Evolutionary conservation across 2,113 vertebrate genomes (phyloP).

Genomic region (Microtus richardsoni): DNA sequence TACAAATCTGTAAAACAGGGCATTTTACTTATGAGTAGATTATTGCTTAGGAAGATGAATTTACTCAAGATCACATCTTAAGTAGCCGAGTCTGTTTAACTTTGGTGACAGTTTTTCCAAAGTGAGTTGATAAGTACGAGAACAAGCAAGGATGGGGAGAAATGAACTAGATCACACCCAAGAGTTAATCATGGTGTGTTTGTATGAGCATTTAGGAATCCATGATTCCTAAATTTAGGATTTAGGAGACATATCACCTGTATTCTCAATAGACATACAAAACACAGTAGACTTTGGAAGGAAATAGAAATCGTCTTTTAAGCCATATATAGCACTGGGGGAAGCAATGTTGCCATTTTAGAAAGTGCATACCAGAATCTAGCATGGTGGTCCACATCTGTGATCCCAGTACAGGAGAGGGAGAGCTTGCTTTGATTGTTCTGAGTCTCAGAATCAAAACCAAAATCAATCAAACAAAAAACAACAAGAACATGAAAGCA

Average conservation of each 20-base stretch:
- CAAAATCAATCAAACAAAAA: background rate
- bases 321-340: background rate
- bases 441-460: background rate
- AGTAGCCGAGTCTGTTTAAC: background rate
- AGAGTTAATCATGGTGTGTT: background rate
- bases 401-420: background rate
- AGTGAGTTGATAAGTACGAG: background rate
- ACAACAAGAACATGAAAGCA: background rate
- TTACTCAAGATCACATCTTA: background rate
- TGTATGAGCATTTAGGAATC: background rate
- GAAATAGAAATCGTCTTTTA: background rate
- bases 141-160: background rate
- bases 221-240: background rate
- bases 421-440: background rate
- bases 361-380: background rate
- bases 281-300: background rate
- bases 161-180: background rate
- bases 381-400: background rate
- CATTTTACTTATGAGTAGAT: conserved; percentile 36
- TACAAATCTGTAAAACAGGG: background rate
- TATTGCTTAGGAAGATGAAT: background rate
- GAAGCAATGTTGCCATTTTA: background rate
- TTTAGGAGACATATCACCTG: background rate
- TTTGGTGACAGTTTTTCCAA: background rate
- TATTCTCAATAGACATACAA: background rate